phyloP scores from a whole-genome alignment of 1,140 invertebrate genomes.

The Trypoxylus dichotomus region DNA sequence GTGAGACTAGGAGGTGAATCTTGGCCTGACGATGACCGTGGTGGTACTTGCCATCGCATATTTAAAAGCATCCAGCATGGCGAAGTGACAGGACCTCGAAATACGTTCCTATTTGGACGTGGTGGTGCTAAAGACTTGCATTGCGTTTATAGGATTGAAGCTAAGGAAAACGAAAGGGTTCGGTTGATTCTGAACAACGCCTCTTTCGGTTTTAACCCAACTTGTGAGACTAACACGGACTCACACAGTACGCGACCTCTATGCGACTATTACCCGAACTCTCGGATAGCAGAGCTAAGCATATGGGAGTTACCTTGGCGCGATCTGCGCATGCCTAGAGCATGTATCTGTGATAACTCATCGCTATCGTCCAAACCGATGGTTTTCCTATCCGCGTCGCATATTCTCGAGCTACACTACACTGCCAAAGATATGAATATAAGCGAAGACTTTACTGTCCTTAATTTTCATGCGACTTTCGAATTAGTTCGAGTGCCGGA shows the following conservation, averaged over 20 bases:
- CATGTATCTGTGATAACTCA: conserved; percentile 72
- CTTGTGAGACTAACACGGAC: conserved; percentile 71
- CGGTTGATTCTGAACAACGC: conserved; percentile 71
- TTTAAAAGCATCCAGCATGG: conserved; percentile 63
- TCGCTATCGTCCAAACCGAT: conserved; percentile 59
- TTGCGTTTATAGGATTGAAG: conserved; percentile 74
- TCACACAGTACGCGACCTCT: conserved; percentile 62
- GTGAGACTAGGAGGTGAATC: conserved; percentile 72
- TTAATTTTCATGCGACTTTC: conserved; percentile 70
- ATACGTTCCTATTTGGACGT: conserved; percentile 76
- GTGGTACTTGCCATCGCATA: conserved; percentile 57
- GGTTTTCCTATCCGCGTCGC: conserved; percentile 65
- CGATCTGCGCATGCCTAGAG: conserved; percentile 64
- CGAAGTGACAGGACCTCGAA: conserved; percentile 67
- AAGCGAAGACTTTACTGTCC: conserved; percentile 69
- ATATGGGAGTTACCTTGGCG: conserved; percentile 68
- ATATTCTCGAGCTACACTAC: conserved; percentile 66
- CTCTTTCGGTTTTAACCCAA: conserved; percentile 66
- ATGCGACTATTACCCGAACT: conserved; percentile 59
- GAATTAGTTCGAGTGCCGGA: conserved; percentile 65
- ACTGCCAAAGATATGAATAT: conserved; percentile 66
- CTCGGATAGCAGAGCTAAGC: conserved; percentile 60
- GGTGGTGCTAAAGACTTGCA: conserved; percentile 73
- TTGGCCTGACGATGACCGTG: conserved; percentile 57
- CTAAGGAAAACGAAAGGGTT: conserved; percentile 64